A percentile compares a stretch with the other conserved stretches of the same genome.
phyloP scores from a whole-genome alignment of 2,888 invertebrate species.

The Melanophora roralis region DNA sequence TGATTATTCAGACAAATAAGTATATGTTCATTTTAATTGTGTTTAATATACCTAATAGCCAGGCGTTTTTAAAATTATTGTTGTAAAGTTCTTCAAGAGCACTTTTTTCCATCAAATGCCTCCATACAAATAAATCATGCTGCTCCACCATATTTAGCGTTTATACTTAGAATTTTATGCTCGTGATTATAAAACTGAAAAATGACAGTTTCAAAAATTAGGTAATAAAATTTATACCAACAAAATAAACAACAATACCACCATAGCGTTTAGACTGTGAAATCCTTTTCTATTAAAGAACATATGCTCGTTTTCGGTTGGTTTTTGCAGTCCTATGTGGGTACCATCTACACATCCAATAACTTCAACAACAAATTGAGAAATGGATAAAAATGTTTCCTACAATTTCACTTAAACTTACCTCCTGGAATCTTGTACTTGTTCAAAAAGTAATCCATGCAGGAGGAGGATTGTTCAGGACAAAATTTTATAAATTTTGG shows the following conservation, averaged over 20 bases:
- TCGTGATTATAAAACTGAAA: neutral
- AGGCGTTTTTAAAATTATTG: neutral
- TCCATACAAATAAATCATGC: conserved; percentile 5
- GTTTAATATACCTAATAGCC: neutral
- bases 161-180: neutral
- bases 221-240: neutral
- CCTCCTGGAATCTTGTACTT: conserved; percentile 5
- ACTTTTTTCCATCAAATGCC: neutral
- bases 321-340: neutral
- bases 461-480: neutral
- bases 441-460: neutral
- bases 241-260: neutral
- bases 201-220: neutral
- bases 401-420: neutral
- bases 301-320: neutral
- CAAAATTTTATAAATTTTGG: conserved; percentile 1
- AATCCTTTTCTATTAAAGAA: neutral
- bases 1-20: neutral
- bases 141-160: conserved; percentile 4
- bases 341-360: neutral
- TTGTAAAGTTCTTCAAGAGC: neutral
- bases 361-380: neutral
- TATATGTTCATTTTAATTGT: neutral
- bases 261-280: neutral
- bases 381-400: too few relatives aligned